Base-by-base conservation (phyloP, 1,140 invertebrate genomes). In the Dermatophagoides farinae region DNA sequence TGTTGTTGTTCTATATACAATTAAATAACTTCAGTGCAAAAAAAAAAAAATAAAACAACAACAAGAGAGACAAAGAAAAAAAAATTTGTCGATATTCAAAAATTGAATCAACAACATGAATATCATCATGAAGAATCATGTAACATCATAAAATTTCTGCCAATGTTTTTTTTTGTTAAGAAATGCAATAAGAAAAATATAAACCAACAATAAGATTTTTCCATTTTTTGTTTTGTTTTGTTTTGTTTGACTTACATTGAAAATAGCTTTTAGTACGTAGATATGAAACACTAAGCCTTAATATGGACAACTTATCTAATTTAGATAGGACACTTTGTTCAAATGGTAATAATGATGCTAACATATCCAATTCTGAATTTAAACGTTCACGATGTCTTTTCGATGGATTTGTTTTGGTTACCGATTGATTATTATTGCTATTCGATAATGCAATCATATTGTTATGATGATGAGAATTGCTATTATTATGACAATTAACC, bases 251-350 rank as follows among this genome's bases (percentile, higher is more conserved):
- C 80, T 79, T 74, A 97, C 93, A 88, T 87, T 96, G 90, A 77
- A 97, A 97, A 77, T 97, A 97, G 74, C 88, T 93, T 77, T 98
- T 98, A 67, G 92, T 97, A 64, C 92, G 79, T 64, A 98, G 81
- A 74, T 97, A 98, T 75, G 88, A 92, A 73, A 98, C 95, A 55
- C 90, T 92, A 58, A 98, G 82, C 68, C 95, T 78, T 59, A 99
- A 79, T 66, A 99, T 97, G 68, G 90, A 95, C 23, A 99, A 82
- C 68, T 96, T 82, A 76, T 99, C 95, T 68, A 99, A 77, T 77
- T 98, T 97, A 70, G 88, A 91, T 52, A 98, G 82, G 69, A 97
- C 93, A 72, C 90, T 93, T 74, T 95, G 88, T 73, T 98, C 93
- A 77, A 95, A 98, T 64, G 95, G 95, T 68, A 99, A 78, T 51